A percentile compares a stretch with the other conserved stretches of the same genome.
phyloP scores from a whole-genome alignment of 1,140 invertebrate species.

The Pentalonia nigronervosa region DNA sequence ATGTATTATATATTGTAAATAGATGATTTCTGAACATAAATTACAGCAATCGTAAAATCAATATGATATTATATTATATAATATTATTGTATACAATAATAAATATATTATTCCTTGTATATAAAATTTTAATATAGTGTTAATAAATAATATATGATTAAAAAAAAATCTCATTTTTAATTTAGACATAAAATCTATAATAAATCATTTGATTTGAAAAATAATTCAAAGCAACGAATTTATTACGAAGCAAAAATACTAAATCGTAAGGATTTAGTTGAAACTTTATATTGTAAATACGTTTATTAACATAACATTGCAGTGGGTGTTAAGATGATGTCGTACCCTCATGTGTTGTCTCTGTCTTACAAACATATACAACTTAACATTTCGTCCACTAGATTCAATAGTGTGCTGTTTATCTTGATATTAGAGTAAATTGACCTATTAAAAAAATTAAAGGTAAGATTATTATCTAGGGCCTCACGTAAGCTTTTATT shows the following conservation, averaged over 20 bases:
- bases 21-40: not conserved
- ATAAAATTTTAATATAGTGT: not conserved
- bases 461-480: no score
- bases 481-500: no score
- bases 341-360: no score
- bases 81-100: not conserved
- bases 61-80: not conserved
- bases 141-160: not conserved
- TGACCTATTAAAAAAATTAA: no score
- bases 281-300: no score
- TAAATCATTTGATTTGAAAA: not conserved
- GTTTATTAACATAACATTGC: no score
- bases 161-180: not conserved
- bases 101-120: not conserved
- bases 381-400: no score
- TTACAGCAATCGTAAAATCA: not conserved
- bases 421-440: no score
- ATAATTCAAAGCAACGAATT: not conserved
- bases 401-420: no score
- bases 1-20: not conserved
- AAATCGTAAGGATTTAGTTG: no score
- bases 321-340: no score
- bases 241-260: not conserved
- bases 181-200: not conserved
- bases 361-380: no score